Percentiles rank a stretch among this genome's conserved stretches.
phyloP scores from a whole-genome alignment of 2,888 invertebrate species.

The Sussaba pulchella region DNA sequence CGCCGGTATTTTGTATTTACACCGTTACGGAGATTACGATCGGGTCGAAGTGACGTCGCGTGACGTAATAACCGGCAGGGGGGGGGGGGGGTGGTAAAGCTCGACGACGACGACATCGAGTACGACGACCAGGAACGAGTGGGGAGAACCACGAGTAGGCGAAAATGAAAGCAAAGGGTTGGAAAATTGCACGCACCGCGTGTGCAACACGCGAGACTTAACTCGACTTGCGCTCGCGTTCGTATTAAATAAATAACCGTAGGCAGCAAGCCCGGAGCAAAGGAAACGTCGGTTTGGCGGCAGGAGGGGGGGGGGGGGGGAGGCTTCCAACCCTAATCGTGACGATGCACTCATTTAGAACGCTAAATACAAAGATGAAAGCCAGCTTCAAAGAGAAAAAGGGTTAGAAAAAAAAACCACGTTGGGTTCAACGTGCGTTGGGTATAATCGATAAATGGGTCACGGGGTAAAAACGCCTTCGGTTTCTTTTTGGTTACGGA shows the following conservation, averaged over 20 bases:
- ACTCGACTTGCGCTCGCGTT: too few relatives aligned
- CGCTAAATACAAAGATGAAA: constrained; percentile 28
- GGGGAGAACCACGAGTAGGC: background rate
- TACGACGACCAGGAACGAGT: background rate
- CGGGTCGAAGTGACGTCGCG: constrained; percentile 22
- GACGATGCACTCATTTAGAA: constrained; percentile 28
- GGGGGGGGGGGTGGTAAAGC: background rate
- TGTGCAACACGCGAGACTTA: background rate
- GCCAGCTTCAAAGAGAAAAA: constrained; percentile 39
- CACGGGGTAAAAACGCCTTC: constrained; percentile 28
- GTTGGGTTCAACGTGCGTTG: constrained; percentile 28
- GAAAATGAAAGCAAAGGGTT: constrained; percentile 30
- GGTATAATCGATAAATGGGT: constrained; percentile 46
- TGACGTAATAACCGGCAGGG: background rate
- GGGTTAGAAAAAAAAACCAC: constrained; percentile 8
- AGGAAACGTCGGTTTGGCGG: too few relatives aligned
- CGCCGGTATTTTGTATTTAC: constrained; percentile 19
- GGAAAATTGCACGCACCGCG: background rate
- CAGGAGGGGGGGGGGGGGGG: constrained; percentile 7
- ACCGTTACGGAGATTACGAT: constrained; percentile 13
- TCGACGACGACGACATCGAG: constrained; percentile 13
- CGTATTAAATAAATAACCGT: background rate
- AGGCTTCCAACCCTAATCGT: too few relatives aligned
- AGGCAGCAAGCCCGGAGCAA: too few relatives aligned
- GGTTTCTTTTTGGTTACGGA: background rate